These are phyloP conservation scores for Standfussiana lucernea DNA, from an alignment of 2,888 invertebrate species.

Conservation along the genomic window DNA sequence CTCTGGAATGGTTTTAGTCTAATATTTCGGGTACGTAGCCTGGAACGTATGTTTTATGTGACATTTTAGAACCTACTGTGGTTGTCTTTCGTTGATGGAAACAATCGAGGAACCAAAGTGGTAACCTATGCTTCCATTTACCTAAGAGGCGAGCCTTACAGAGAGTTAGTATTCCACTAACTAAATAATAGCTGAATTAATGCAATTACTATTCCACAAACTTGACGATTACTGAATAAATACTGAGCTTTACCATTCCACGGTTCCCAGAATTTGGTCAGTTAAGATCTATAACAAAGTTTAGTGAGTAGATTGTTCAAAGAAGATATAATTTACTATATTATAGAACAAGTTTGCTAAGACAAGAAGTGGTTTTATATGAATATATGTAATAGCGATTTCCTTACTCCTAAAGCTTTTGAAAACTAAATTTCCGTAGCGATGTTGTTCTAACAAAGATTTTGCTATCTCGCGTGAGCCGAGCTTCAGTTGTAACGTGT, in stretches of 20 bases:
- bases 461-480: neutral
- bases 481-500: neutral
- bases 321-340: conserved; percentile 31
- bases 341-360: conserved; percentile 14
- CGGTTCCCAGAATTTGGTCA: conserved; percentile 44
- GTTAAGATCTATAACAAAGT: conserved; percentile 43
- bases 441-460: conserved; percentile 24
- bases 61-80: neutral
- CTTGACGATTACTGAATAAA: conserved; percentile 47
- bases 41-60: neutral
- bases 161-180: neutral
- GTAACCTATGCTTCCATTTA: neutral
- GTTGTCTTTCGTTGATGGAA: neutral
- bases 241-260: conserved; percentile 15
- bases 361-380: conserved; percentile 18
- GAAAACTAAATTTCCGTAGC: conserved; percentile 10
- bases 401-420: conserved; percentile 4
- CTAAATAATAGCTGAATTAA: conserved; percentile 29
- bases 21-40: neutral
- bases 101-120: too few relatives aligned
- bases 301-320: conserved; percentile 31
- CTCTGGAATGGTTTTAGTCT: neutral
- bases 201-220: conserved; percentile 34
- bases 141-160: neutral
- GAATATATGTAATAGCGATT: conserved; percentile 10